phyloP scores from a whole-genome alignment of 2,113 vertebrate species.

The Strix aluco region DNA sequence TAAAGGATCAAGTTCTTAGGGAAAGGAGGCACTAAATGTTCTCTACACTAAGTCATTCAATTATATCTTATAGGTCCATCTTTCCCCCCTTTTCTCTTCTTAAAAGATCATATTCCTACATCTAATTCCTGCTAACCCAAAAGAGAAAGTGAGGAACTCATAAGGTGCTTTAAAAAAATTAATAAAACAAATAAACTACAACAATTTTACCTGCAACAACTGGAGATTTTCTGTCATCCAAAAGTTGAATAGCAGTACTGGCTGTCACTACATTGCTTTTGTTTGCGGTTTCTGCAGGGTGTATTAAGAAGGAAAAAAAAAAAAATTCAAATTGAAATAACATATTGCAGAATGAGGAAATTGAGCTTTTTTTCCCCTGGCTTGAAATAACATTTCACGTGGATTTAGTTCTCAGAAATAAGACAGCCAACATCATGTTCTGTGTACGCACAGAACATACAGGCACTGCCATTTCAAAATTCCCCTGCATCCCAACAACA shows the following conservation, averaged over 20 bases:
- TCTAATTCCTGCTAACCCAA: neutral
- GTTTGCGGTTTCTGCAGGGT: constrained; percentile 84
- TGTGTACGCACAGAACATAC: neutral
- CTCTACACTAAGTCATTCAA: neutral
- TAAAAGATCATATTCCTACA: neutral
- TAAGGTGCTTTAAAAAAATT: neutral
- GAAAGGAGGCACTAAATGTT: neutral
- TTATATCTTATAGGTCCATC: neutral
- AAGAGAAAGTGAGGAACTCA: neutral
- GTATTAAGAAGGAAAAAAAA: neutral
- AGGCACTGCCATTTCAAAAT: neutral
- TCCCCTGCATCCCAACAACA: neutral
- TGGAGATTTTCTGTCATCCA: constrained; percentile 96
- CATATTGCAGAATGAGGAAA: neutral
- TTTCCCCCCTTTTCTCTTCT: neutral
- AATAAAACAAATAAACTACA: neutral
- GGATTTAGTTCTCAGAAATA: neutral
- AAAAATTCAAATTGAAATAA: neutral
- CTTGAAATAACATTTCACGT: neutral
- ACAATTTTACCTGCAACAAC: constrained; percentile 91
- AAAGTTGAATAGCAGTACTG: constrained; percentile 93
- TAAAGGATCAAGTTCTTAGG: neutral
- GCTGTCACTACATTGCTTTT: constrained; percentile 93
- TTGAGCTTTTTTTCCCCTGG: neutral
- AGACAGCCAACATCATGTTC: neutral